Evolutionary conservation across 2,797 vertebrate species (phyloP), one percentile per base, ranked within the genome.

Genomic region (Dendrocincla tyrannina): DNA sequence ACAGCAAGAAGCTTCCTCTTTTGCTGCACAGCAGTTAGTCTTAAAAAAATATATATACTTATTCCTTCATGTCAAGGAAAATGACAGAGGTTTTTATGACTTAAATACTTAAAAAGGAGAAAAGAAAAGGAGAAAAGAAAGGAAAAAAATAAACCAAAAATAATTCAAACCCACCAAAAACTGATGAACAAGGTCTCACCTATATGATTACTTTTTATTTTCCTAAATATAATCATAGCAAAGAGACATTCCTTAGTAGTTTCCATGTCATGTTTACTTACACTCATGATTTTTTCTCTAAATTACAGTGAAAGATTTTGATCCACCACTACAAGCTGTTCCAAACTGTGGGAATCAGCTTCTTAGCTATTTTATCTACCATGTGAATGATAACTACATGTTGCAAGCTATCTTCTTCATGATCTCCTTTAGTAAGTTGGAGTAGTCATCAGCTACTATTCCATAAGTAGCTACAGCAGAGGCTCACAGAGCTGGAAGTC

Each of bases 401-500:
- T 8, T 41, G 8, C 30, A 86, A 62, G 27, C 62, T 56, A 70
- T 86, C 30, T 62, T 9, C 14, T 58, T 62, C 10, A 50, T 14
- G 18, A 55, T 46, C 35, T 79, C 55, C 20, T 76, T 66, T 37
- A 15, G 17, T 24, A 66, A 9, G 4, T 1, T 76, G 27, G 42
- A 49, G 35, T 60, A 67, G 64, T 25, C 41, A 49, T 39, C 32
- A 68, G 32, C 42, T 80, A 16, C 22, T 53, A 49, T 74, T 58
- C 17, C 17, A 69, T 53, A 15, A 37, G 5, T 28, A 41, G 8
- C 3, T 63, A 46, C 23, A 3, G 0, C 16, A 66, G 64, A 66
- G 22, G 17, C 17, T 84, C 0, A 0, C 16, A 58, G 27, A 14
- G 8, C 9, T 63, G 25, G 22, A 11, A 63, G 24, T 77, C 3